Evolutionary conservation across 1,140 invertebrate species (phyloP).

Genomic region (Acromyrmex echinatior): DNA sequence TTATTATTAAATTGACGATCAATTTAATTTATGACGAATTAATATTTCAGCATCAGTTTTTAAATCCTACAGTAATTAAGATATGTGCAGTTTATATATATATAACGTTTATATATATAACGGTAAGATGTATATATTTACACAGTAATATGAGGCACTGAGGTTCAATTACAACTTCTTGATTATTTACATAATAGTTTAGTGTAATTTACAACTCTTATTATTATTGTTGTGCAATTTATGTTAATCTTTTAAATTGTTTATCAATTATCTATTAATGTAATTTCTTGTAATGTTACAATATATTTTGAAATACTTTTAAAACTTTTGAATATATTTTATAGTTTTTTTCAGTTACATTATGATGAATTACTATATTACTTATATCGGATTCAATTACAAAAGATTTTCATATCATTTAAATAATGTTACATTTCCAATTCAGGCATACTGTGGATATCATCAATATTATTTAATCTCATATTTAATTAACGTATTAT

Average conservation of each 20-base stretch:
- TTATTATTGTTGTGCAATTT: too few species aligned
- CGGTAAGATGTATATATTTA: too few species aligned
- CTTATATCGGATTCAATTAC: not conserved
- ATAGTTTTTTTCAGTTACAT: not conserved
- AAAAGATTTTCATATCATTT: not conserved
- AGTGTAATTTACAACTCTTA: too few species aligned
- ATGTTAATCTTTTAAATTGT: not conserved
- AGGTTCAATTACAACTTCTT: too few species aligned
- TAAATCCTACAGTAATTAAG: too few species aligned
- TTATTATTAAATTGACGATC: too few species aligned
- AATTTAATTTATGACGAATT: too few species aligned
- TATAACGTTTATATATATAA: too few species aligned
- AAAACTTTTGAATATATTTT: not conserved
- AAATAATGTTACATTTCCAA: not conserved
- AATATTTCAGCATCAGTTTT: too few species aligned
- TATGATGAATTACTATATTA: not conserved
- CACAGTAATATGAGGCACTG: too few species aligned
- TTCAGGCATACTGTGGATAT: not conserved
- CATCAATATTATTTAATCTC: conserved; percentile 9
- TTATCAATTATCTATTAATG: not conserved
- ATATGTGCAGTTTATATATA: too few species aligned
- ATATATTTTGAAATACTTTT: not conserved
- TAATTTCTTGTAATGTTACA: not conserved
- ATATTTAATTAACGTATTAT: not conserved
- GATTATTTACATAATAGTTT: too few species aligned